A percentile compares a stretch with the other conserved stretches of the same genome.
Evolutionary conservation across 2,113 vertebrate genomes (phyloP).

Genomic region (Candoia aspera): DNA sequence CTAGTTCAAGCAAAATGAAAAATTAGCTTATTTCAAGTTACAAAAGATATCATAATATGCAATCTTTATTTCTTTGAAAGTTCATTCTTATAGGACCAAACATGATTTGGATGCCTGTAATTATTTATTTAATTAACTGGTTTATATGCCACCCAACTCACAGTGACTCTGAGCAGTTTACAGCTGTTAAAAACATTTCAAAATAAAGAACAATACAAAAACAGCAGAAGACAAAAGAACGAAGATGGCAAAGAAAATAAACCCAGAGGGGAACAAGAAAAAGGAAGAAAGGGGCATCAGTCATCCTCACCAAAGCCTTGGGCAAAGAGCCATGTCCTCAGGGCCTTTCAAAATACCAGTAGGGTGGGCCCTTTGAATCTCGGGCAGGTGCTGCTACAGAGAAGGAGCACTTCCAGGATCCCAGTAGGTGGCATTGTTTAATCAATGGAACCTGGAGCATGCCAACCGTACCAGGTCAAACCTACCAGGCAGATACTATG

Average conservation of each 20-base stretch:
- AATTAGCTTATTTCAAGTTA: neutral
- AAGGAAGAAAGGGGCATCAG: neutral
- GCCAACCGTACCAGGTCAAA: neutral
- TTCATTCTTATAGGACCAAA: neutral
- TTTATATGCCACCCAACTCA: neutral
- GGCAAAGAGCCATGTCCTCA: neutral
- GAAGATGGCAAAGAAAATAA: neutral
- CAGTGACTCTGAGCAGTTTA: neutral
- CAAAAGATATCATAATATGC: neutral
- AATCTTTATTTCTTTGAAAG: neutral
- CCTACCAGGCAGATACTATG: neutral
- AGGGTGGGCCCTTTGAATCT: neutral
- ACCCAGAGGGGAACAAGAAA: neutral
- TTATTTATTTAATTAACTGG: neutral
- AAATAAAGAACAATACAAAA: neutral
- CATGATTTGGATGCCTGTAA: neutral
- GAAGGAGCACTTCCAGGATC: neutral
- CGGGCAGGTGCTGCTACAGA: neutral
- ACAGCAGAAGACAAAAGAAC: neutral
- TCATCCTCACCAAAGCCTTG: neutral
- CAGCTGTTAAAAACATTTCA: neutral
- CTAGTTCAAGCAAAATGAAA: neutral
- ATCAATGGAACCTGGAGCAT: neutral
- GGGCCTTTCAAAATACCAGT: neutral
- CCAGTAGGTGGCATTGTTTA: neutral